Evolutionary conservation across 2,888 invertebrate species (phyloP), one percentile per base, ranked within the genome.

Genomic region (Sycophila texana): DNA sequence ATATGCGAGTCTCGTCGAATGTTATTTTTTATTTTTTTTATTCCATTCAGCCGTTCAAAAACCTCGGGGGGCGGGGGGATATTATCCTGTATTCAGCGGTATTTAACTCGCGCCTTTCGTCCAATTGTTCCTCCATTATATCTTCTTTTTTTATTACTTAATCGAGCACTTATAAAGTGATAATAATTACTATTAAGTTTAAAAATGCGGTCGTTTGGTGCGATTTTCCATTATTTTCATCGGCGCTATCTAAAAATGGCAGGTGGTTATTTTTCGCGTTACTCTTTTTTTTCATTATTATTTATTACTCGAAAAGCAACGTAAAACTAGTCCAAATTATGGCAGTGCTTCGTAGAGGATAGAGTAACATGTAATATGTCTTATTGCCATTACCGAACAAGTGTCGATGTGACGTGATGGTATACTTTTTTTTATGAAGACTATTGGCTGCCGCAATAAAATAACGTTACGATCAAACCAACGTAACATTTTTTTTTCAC

Each of bases 271-370:
- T 63, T 26, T 66, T 75, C 30, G 66, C 53, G 12, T 58, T 58
- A 12, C 7, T 39, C 20, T 10, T 13, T 73, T 61, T 49, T 63
- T 20, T 61, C 61, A 68, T 30, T 60, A 26, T 72, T 68, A 13
- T 60, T 73, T 61, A 66, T 74, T 73, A 68, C 7, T 76, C 60
- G 53, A 67, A 86, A 88, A 86, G 84, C 82, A 88, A 88, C 83
- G 71, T 84, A 86, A 86, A 72, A 81, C 80, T 85, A 84, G 76
- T 85, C 85, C 83, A 85, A 87, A 86, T 86, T 81, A 85, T 87
- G 89, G 89, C 89, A 89, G 89, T 89, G 89, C 85, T 87, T 87
- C 77, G 87, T 88, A 87, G 86, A 87, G 83, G 83, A 83, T 85
- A 86, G 83, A 77, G 85, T 81, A 82, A 57, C 51, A 58, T 72